Evolutionary conservation across 2,113 vertebrate species (phyloP).

Genomic region (Nothoprocta pentlandii): DNA sequence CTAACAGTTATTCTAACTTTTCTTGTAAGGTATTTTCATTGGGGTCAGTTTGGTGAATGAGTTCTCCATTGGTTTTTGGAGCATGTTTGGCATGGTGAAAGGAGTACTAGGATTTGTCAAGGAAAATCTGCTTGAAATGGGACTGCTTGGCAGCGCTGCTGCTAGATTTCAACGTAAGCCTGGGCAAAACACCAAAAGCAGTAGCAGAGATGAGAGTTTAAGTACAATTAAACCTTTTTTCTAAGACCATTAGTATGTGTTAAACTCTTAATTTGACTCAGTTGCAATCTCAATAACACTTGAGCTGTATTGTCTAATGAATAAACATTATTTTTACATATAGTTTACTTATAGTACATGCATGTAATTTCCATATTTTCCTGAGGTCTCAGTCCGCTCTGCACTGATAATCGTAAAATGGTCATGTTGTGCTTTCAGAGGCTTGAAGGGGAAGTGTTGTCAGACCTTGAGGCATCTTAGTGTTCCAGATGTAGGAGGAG

Average conservation of each 20-base stretch:
- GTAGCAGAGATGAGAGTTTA: not conserved
- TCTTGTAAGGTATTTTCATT: not conserved
- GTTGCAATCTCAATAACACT: not conserved
- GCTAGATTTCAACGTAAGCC: not conserved
- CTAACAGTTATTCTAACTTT: not conserved
- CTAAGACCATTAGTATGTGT: not conserved
- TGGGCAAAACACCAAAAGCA: not conserved
- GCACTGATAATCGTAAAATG: not conserved
- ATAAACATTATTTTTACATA: accelerated
- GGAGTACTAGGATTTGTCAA: not conserved
- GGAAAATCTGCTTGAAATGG: not conserved
- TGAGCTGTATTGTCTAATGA: not conserved
- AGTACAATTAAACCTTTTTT: not conserved
- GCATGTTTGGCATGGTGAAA: not conserved
- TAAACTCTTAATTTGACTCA: not conserved
- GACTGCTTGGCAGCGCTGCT: not conserved
- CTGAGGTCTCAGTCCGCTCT: not conserved
- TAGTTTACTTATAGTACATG: not conserved
- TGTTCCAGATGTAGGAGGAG: not conserved
- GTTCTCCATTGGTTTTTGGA: not conserved
- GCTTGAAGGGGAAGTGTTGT: not conserved
- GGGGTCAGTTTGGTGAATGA: not conserved
- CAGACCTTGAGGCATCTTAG: not conserved
- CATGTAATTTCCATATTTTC: not conserved
- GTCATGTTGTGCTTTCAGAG: not conserved